These are phyloP conservation scores for Drosophila atripex DNA, from an alignment of 2,888 invertebrate species.

Conservation along the genomic window DNA sequence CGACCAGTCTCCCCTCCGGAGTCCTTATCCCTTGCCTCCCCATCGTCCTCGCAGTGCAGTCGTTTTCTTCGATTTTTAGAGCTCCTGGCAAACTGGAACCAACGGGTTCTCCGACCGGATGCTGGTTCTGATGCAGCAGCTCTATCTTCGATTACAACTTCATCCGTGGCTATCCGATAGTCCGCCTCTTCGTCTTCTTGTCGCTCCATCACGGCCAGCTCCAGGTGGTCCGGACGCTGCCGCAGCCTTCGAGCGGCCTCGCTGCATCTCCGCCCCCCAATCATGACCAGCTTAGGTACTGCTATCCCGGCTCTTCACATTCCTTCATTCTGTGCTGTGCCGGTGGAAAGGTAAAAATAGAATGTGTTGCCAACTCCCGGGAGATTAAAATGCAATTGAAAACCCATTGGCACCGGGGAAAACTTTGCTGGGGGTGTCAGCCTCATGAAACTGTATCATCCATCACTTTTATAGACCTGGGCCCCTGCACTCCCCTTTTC, in stretches of 20 bases:
- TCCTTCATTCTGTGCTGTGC: conserved; percentile 22
- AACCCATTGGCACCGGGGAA: conserved; percentile 36
- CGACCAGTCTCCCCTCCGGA: conserved; percentile 3
- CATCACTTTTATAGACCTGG: conserved; percentile 28
- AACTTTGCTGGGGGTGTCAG: conserved; percentile 15
- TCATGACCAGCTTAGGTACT: conserved; percentile 65
- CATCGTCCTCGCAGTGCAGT: conserved; percentile 49
- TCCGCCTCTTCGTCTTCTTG: conserved; percentile 23
- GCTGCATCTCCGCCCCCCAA: conserved; percentile 54
- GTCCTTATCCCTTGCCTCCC: conserved; percentile 9
- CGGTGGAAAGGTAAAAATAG: conserved; percentile 6
- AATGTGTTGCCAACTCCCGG: conserved; percentile 14
- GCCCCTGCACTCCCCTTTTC: conserved; percentile 1
- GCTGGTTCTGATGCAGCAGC: conserved; percentile 3
- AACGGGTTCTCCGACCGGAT: conserved; percentile 47
- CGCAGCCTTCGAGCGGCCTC: conserved; percentile 35
- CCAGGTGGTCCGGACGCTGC: conserved; percentile 83
- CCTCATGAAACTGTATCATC: conserved; percentile 17
- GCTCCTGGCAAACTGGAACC: conserved; percentile 64
- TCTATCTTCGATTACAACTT: conserved; percentile 6
- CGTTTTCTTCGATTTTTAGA: conserved; percentile 48
- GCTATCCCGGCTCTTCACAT: conserved; percentile 12
- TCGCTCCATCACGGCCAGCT: conserved; percentile 85
- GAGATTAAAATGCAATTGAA: conserved; percentile 47
- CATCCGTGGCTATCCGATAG: not conserved